phyloP scores from a whole-genome alignment of 2,797 vertebrate species.

The Meriones psammophilus region DNA sequence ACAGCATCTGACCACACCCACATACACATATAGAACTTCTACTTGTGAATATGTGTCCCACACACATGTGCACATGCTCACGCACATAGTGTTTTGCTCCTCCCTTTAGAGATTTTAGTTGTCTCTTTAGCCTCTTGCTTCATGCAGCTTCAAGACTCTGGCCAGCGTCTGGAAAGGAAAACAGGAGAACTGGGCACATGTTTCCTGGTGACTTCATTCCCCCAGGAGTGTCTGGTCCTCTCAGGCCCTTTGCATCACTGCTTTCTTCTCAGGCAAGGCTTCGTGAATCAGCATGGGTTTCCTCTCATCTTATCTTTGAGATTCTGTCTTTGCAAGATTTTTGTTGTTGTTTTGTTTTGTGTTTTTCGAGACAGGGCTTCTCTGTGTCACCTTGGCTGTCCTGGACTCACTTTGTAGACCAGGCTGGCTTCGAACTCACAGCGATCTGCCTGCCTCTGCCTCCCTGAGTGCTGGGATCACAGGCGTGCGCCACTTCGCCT shows the following conservation, averaged over 20 bases:
- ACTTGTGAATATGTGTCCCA: background rate
- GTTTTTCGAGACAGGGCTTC: too few species aligned
- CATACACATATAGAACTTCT: too few species aligned
- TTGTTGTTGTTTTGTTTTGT: too few species aligned
- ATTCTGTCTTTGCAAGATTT: background rate
- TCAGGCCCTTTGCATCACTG: background rate
- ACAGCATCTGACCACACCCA: background rate
- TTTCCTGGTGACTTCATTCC: background rate
- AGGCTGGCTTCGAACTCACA: too few species aligned
- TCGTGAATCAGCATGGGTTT: background rate
- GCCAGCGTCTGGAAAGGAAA: background rate
- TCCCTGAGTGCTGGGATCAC: too few species aligned
- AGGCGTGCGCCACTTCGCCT: too few species aligned
- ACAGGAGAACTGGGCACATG: background rate
- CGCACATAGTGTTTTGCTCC: background rate
- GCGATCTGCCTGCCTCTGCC: too few species aligned
- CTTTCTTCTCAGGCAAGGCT: background rate
- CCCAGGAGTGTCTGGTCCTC: too few species aligned
- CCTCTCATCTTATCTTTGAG: background rate
- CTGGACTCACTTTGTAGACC: too few species aligned
- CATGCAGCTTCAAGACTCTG: background rate
- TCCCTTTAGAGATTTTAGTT: background rate
- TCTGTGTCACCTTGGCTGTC: too few species aligned
- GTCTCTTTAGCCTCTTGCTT: background rate
- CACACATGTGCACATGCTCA: too few species aligned